Evolutionary conservation across 2,797 vertebrate genomes (phyloP), one percentile per base, ranked within the genome.

Genomic region (Melanotaenia boesemani): DNA sequence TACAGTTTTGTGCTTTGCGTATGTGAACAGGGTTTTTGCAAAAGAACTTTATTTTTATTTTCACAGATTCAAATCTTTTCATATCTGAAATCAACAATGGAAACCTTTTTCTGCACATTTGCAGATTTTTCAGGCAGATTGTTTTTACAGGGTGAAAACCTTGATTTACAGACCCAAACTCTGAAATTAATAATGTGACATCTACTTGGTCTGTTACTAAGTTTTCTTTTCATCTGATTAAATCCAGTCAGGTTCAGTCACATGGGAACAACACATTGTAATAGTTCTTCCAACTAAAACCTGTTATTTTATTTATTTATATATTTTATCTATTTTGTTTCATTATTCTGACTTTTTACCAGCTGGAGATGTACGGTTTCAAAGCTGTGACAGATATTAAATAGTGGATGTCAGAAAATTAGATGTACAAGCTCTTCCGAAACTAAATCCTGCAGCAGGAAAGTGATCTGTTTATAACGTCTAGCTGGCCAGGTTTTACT

Each of bases 181-280:
- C 28, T 30, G 28, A 30, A 30, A 30, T 30, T 6, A 37, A 28
- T 7, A 12, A 26, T 18, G n/a, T 34, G 74, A 2, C 76, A 71
- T 41, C 24, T 2, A 46, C 56, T 67, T 3, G 0, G 28, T 60
- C 58, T 63, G 18, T 0, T 28, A 20, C 3, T 28, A 63, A 62
- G 3, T 32, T 32, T 58, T 62, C 34, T 5, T 18, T 61, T 57
- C n/a, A 68, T 60, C 15, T 56, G 54, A 44, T 67, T 2, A 37
- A 67, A 72, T 70, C 10, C 13, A 46, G 2, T 26, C 5, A 0
- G 41, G 67, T 52, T 70, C 9, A 39, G 24, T 66, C 5, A 70
- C 37, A 60, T 48, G 41, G 50, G 57, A 48, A 68, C 11, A 52
- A 18, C 7, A 18, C 6, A 48, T 41, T 34, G 46, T 44, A 64